Evolutionary conservation across 30 jellyfish, hydroid and myxozoan genomes (phyloP).

Genomic region (Phacellophora camtschatica): DNA sequence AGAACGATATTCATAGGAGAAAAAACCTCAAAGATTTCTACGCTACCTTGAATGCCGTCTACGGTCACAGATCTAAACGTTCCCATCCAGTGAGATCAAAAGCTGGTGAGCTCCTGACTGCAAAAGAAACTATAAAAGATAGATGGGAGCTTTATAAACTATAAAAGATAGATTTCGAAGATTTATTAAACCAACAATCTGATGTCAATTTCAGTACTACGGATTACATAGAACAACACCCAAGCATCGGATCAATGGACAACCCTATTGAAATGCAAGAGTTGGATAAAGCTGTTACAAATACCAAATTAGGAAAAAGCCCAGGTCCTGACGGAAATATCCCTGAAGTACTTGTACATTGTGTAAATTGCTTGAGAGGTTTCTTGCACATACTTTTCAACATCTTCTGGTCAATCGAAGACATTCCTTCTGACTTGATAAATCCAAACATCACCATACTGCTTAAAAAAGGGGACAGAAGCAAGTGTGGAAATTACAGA

Average conservation of each 20-base stretch:
- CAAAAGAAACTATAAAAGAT: constrained; percentile 20
- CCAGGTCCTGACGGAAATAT: constrained; percentile 59
- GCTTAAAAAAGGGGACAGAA: constrained; percentile 32
- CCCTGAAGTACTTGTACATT: constrained; percentile 50
- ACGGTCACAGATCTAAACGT: constrained; percentile 8
- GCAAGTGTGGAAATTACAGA: constrained; percentile 29
- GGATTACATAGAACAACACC: constrained; percentile 56
- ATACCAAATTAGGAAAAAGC: constrained; percentile 65
- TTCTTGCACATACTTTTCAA: constrained; percentile 3
- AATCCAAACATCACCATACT: constrained; percentile 53
- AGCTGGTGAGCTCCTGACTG: constrained; percentile 24
- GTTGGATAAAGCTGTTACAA: constrained; percentile 60
- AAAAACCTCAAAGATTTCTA: constrained; percentile 17
- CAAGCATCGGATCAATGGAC: constrained; percentile 52
- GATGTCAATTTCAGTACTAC: constrained; percentile 38
- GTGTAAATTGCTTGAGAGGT: constrained; percentile 48
- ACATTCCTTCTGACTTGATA: constrained; percentile 36
- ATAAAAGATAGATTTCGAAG: constrained; percentile 18
- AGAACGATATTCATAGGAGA: constrained; percentile 14
- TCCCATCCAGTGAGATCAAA: constrained; percentile 27
- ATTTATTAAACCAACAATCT: constrained; percentile 17
- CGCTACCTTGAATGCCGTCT: constrained; percentile 3
- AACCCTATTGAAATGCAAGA: constrained; percentile 49
- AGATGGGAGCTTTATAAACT: too few relatives aligned
- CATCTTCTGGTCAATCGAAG: constrained; percentile 37